Conservation (phyloP, 2,888 invertebrate genomes). For the Margaritifera margaritifera region DNA sequence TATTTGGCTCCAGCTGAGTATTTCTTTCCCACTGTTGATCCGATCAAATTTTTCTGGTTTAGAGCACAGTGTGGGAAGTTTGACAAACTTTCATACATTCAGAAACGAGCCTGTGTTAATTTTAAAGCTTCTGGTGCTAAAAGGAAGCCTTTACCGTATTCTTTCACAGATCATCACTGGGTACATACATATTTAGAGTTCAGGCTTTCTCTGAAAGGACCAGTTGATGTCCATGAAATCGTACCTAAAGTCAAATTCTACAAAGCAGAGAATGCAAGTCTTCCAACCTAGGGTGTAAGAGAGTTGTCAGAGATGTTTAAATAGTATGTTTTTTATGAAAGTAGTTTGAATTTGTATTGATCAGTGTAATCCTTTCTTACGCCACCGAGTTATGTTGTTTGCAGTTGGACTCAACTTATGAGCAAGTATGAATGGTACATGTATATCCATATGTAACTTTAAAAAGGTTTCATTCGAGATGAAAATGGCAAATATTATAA, state of each 20-base stretch:
- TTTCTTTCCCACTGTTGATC: constrained; percentile 64
- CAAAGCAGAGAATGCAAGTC: not conserved
- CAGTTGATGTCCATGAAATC: constrained; percentile 37
- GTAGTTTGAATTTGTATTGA: too few relatives aligned
- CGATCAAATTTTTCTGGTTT: constrained; percentile 57
- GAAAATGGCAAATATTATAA: too few relatives aligned
- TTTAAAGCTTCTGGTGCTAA: constrained; percentile 50
- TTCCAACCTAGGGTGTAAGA: not conserved
- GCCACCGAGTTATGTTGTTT: too few relatives aligned
- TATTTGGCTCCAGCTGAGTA: constrained; percentile 63
- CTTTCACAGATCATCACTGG: constrained; percentile 65
- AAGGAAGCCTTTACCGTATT: constrained; percentile 42
- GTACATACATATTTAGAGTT: constrained; percentile 61
- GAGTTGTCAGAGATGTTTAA: not conserved
- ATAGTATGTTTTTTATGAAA: too few relatives aligned
- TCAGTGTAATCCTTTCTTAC: too few relatives aligned
- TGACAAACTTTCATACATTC: constrained; percentile 42
- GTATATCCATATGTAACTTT: too few relatives aligned
- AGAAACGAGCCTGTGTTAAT: constrained; percentile 54
- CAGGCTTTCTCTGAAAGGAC: constrained; percentile 49
- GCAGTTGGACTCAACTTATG: too few relatives aligned
- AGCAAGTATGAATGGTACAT: too few relatives aligned
- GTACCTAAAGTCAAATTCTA: constrained; percentile 42
- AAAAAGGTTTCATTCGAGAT: too few relatives aligned
- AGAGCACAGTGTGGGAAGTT: constrained; percentile 49